Conservation (phyloP, 2,888 invertebrate species). For the Drosophila longiperda region DNA sequence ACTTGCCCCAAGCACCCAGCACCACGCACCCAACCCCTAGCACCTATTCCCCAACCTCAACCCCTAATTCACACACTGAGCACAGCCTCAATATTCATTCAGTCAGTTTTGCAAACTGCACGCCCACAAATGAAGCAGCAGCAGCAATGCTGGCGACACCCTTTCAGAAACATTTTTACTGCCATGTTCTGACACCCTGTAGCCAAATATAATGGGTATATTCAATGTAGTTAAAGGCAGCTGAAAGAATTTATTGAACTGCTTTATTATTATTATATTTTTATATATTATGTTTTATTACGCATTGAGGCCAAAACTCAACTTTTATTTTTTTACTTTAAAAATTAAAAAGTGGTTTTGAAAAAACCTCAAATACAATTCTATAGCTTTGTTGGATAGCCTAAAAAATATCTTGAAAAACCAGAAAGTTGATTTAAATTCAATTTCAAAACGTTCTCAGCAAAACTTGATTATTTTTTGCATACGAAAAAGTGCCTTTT, state of each 20-base stretch:
- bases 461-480: too few species aligned
- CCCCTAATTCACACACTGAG: neutral
- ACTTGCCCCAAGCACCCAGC: neutral
- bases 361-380: too few species aligned
- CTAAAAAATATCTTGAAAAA: too few species aligned
- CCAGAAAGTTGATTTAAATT: too few species aligned
- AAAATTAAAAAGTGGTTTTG: too few species aligned
- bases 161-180: slow-evolving; percentile 58
- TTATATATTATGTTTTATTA: too few species aligned
- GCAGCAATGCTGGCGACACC: slow-evolving; percentile 59
- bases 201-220: neutral
- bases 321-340: too few species aligned
- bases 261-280: neutral
- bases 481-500: too few species aligned
- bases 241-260: neutral
- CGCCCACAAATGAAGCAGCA: slow-evolving; percentile 58
- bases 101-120: slow-evolving; percentile 40
- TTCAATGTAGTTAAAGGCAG: too few species aligned
- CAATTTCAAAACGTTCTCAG: too few species aligned
- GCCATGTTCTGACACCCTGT: slow-evolving; percentile 16
- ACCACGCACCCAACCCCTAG: neutral
- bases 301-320: too few species aligned
- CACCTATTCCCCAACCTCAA: neutral
- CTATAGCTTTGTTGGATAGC: too few species aligned
- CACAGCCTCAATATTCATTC: slow-evolving; percentile 20